Conservation (phyloP, 1,140 invertebrate genomes). For the Cheumatopsyche charites region DNA sequence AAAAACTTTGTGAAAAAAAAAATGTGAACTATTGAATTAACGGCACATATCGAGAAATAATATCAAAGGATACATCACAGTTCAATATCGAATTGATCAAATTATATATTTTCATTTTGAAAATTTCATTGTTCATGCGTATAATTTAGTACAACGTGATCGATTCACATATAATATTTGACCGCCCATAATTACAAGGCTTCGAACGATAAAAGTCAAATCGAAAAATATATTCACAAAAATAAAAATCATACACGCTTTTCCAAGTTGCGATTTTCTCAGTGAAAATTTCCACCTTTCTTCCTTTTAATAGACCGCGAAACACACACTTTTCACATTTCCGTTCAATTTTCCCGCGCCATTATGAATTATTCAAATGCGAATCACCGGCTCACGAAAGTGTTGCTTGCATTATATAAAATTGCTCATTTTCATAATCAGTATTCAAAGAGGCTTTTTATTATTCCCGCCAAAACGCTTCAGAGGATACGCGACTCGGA, state of each 20-base stretch:
- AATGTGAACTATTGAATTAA: too few relatives aligned
- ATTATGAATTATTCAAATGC: constrained; percentile 19
- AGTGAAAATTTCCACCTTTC: too few relatives aligned
- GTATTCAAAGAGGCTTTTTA: constrained; percentile 3
- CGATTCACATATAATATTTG: too few relatives aligned
- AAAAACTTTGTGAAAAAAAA: too few relatives aligned
- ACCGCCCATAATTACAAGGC: too few relatives aligned
- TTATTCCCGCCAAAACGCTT: neutral
- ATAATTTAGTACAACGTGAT: neutral
- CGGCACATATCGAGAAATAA: too few relatives aligned
- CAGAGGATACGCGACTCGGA: neutral
- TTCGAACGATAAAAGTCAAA: too few relatives aligned
- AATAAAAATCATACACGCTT: too few relatives aligned
- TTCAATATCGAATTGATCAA: neutral
- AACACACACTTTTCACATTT: too few relatives aligned
- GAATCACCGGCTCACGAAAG: constrained; percentile 5
- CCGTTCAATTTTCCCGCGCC: neutral
- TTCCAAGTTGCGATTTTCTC: too few relatives aligned
- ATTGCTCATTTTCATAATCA: constrained; percentile 18
- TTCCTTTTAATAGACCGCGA: too few relatives aligned
- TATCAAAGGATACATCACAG: neutral
- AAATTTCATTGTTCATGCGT: neutral
- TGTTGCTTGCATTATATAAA: neutral
- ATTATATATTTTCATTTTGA: neutral
- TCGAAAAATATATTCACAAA: too few relatives aligned